These are phyloP conservation scores for Cherax destructor DNA, from an alignment of 1,140 invertebrate species.

Conservation along the genomic window DNA sequence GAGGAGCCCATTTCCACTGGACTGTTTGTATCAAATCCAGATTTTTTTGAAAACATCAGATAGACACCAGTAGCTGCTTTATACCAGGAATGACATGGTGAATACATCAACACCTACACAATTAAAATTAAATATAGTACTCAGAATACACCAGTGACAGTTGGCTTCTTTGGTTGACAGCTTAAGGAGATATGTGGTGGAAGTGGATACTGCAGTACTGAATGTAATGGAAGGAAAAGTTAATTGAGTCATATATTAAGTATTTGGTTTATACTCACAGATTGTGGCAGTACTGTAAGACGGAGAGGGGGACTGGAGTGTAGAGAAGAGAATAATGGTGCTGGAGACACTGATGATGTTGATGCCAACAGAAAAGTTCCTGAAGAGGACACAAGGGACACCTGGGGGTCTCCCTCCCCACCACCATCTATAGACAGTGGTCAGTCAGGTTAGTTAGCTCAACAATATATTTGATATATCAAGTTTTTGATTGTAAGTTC, in stretches of 20 bases:
- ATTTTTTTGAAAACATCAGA: too few species aligned
- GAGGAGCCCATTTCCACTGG: too few species aligned
- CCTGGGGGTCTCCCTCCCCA: constrained; percentile 37
- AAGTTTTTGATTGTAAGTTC: neutral
- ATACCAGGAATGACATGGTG: too few species aligned
- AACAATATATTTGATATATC: neutral
- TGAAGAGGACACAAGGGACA: constrained; percentile 25
- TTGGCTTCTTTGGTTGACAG: too few species aligned
- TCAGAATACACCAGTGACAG: too few species aligned
- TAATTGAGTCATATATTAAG: neutral
- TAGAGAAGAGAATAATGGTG: constrained; percentile 19
- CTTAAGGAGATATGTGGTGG: too few species aligned
- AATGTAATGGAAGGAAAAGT: neutral
- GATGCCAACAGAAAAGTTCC: constrained; percentile 17
- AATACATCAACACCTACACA: too few species aligned
- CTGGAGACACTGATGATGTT: constrained; percentile 1
- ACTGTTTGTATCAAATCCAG: too few species aligned
- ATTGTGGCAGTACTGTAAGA: constrained; percentile 64
- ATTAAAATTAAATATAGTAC: too few species aligned
- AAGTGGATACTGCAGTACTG: too few species aligned
- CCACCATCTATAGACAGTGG: constrained; percentile 71
- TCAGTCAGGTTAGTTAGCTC: constrained; percentile 67
- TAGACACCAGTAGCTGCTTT: too few species aligned
- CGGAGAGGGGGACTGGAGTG: constrained; percentile 36
- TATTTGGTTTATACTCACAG: constrained; percentile 7